These are phyloP conservation scores for Bambusicola thoracicus DNA, from an alignment of 2,113 vertebrate genomes.

Conservation along the genomic window DNA sequence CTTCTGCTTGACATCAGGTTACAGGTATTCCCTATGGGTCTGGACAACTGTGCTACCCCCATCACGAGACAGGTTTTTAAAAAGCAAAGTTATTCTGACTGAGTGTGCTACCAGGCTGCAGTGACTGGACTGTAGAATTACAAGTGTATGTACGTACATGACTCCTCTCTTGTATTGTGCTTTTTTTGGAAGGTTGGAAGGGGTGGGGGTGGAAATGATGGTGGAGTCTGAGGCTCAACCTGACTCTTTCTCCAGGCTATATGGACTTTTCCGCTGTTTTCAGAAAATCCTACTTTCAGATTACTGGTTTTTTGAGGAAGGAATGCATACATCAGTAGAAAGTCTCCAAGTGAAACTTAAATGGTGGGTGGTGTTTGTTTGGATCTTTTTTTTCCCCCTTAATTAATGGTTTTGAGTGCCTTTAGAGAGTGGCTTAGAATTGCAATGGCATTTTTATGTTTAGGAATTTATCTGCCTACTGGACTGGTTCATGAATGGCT, in stretches of 20 bases:
- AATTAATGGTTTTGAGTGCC: background rate
- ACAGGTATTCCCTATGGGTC: background rate
- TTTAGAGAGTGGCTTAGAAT: background rate
- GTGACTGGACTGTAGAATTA: background rate
- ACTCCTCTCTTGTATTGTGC: background rate
- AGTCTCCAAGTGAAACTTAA: background rate
- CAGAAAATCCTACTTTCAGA: background rate
- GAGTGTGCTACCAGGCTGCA: background rate
- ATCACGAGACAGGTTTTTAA: background rate
- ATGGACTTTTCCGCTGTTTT: background rate
- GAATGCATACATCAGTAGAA: background rate
- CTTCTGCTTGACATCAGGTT: background rate
- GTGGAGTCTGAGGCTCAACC: background rate
- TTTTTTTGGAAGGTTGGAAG: background rate
- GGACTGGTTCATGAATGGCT: background rate
- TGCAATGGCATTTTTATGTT: background rate
- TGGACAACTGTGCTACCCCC: background rate
- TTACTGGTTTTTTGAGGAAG: background rate
- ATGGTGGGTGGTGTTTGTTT: too few relatives aligned
- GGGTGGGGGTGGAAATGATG: background rate
- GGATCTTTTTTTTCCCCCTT: fast-evolving
- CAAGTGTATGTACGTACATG: background rate
- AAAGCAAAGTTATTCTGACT: background rate
- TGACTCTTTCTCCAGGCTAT: background rate
- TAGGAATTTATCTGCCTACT: background rate